Conservation (phyloP, 2,888 invertebrate species). For the Xanthorhoe spadicearia region DNA sequence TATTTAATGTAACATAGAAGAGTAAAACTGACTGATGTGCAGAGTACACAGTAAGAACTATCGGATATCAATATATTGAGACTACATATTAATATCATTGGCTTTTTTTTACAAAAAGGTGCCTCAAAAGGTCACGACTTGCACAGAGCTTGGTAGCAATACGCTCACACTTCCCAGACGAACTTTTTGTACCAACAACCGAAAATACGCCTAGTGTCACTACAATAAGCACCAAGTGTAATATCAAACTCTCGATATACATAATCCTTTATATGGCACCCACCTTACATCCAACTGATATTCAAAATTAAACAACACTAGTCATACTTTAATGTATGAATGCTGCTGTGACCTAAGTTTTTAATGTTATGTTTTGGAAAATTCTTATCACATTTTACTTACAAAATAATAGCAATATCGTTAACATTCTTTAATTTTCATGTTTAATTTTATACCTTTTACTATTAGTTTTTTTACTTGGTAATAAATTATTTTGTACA, state of each 20-base stretch:
- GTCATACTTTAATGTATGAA: slow-evolving; percentile 26
- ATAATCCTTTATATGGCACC: slow-evolving; percentile 68
- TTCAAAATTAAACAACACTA: slow-evolving; percentile 28
- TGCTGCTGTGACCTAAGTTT: slow-evolving; percentile 10
- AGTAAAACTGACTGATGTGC: neutral
- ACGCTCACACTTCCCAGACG: slow-evolving; percentile 84
- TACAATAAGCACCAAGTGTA: slow-evolving; percentile 71
- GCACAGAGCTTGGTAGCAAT: slow-evolving; percentile 82
- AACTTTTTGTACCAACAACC: slow-evolving; percentile 67
- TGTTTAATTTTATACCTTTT: slow-evolving; percentile 31
- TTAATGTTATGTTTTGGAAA: slow-evolving; percentile 7
- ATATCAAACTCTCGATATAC: slow-evolving; percentile 61
- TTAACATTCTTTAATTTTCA: slow-evolving; percentile 18
- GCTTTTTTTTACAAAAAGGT: slow-evolving; percentile 73
- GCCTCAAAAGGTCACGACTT: slow-evolving; percentile 68
- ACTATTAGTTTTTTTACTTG: slow-evolving; percentile 27
- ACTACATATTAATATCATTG: slow-evolving; percentile 61
- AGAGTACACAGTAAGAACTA: slow-evolving; percentile 27
- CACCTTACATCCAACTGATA: slow-evolving; percentile 70
- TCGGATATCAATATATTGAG: slow-evolving; percentile 43
- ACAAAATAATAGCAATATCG: slow-evolving; percentile 13
- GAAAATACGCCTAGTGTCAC: slow-evolving; percentile 71
- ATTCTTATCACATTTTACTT: slow-evolving; percentile 13
- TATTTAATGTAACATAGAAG: slow-evolving; percentile 23
- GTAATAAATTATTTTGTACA: slow-evolving; percentile 31